phyloP scores from a whole-genome alignment of 2,113 vertebrate genomes.

The Trinectes maculatus region DNA sequence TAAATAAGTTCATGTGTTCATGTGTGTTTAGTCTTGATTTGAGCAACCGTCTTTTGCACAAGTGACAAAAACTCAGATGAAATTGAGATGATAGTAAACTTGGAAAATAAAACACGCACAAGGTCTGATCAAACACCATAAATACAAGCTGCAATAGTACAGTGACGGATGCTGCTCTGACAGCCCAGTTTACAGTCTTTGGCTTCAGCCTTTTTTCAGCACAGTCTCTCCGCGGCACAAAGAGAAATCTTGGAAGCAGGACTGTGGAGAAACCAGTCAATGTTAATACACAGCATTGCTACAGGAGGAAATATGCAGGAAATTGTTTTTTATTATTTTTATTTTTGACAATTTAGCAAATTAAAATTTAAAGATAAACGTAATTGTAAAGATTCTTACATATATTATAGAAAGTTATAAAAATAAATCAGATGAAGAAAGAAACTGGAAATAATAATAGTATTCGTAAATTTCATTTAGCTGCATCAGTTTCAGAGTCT shows the following conservation, averaged over 20 bases:
- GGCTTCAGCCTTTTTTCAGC: constrained; percentile 46
- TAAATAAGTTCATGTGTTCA: not conserved
- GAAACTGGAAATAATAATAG: not conserved
- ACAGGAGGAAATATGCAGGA: constrained; percentile 44
- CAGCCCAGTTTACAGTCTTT: constrained; percentile 40
- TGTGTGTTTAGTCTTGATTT: no score
- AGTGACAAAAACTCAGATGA: constrained; percentile 6
- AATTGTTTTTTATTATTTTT: no score
- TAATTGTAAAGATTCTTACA: not conserved
- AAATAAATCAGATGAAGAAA: no score
- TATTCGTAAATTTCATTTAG: not conserved
- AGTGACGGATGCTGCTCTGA: constrained; percentile 56
- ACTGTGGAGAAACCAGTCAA: constrained; percentile 33
- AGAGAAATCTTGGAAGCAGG: constrained; percentile 78
- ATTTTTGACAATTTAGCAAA: no score
- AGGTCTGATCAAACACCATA: not conserved
- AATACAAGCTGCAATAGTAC: constrained; percentile 27
- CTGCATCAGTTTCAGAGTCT: not conserved
- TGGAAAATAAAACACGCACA: constrained; percentile 6
- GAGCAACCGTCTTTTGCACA: not conserved
- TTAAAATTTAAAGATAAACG: no score
- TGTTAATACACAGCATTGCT: constrained; percentile 13
- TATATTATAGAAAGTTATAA: no score
- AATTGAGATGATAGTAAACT: not conserved
- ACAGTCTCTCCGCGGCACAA: constrained; percentile 39